These are phyloP conservation scores for Smithornis capensis DNA, from an alignment of 2,113 vertebrate species.

Conservation along the genomic window DNA sequence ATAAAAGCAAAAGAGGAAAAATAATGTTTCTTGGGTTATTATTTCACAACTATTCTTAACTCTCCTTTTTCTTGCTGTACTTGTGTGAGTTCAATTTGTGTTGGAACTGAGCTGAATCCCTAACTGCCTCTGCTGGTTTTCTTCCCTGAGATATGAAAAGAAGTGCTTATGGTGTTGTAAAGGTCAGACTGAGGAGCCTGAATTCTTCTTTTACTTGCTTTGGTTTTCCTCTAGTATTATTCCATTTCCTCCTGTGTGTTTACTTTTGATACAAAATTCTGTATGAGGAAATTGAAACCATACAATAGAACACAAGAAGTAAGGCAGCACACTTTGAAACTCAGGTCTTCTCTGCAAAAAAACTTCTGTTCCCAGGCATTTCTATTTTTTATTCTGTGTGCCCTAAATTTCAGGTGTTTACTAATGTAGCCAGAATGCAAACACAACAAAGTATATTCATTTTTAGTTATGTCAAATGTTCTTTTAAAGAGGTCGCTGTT, in stretches of 20 bases:
- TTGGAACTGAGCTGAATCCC: neutral
- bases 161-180: neutral
- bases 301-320: neutral
- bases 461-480: neutral
- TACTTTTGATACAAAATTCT: neutral
- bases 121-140: constrained; percentile 7
- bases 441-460: neutral
- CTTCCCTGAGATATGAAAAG: constrained; percentile 17
- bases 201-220: neutral
- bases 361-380: neutral
- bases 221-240: neutral
- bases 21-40: neutral
- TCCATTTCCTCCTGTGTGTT: neutral
- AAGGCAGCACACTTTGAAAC: neutral
- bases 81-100: neutral
- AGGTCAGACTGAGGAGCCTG: constrained; percentile 5
- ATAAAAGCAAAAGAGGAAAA: neutral
- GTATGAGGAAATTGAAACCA: neutral
- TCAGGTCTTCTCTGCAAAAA: neutral
- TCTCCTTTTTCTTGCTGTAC: neutral
- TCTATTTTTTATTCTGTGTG: neutral
- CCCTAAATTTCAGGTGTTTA: neutral
- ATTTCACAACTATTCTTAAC: neutral
- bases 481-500: neutral
- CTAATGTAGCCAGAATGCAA: neutral